A percentile compares a stretch with the other conserved stretches of the same genome.
These are phyloP conservation scores for Turnix velox DNA, from an alignment of 2,113 vertebrate species.

Conservation along the genomic window DNA sequence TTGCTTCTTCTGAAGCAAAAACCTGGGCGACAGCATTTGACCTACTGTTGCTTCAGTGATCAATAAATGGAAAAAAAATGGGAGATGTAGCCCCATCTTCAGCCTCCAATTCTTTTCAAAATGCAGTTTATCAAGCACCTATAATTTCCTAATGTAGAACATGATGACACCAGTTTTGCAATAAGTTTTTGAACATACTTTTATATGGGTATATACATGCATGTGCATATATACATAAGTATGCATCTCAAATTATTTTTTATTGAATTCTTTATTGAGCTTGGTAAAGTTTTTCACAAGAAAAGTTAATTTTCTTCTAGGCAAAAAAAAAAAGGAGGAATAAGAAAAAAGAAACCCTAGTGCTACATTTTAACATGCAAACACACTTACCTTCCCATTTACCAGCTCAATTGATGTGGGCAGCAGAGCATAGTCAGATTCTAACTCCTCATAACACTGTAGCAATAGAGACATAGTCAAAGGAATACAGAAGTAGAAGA, in stretches of 20 bases:
- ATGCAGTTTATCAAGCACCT: neutral
- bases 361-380: neutral
- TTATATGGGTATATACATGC: neutral
- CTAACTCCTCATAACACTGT: conserved; percentile 42
- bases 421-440: neutral
- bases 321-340: neutral
- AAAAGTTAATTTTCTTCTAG: neutral
- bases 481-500: neutral
- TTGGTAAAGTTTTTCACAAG: neutral
- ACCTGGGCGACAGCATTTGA: neutral
- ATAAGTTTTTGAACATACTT: neutral
- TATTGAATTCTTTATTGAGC: neutral
- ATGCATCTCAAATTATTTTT: neutral
- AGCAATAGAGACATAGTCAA: neutral
- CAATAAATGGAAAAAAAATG: neutral
- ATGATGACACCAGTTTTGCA: neutral
- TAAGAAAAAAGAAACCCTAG: neutral
- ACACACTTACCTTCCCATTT: conserved; percentile 34
- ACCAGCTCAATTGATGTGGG: neutral
- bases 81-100: neutral
- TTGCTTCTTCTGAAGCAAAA: neutral
- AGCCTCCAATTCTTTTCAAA: neutral
- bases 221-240: neutral
- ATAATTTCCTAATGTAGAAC: too few relatives aligned
- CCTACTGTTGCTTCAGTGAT: neutral